phyloP scores from a whole-genome alignment of 2,888 invertebrate genomes.

The Onthophagus sagittarius region DNA sequence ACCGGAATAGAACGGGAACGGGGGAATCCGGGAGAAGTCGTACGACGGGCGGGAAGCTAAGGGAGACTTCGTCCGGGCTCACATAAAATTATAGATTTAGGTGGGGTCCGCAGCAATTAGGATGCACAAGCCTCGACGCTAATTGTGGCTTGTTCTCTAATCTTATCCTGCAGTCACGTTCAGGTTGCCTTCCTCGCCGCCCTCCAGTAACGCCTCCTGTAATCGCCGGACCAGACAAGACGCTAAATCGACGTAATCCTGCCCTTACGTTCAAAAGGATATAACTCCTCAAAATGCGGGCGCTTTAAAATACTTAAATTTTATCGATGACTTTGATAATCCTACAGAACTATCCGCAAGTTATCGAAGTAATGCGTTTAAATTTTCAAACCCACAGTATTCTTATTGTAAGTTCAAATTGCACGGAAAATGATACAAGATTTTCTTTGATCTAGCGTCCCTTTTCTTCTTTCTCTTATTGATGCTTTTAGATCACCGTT shows the following conservation, averaged over 20 bases:
- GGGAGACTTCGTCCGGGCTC: conserved; percentile 20
- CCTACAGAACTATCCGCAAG: too few species aligned
- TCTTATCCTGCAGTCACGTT: conserved; percentile 41
- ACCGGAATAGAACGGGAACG: background rate
- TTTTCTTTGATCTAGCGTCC: too few species aligned
- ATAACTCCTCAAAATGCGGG: too few species aligned
- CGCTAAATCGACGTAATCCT: conserved; percentile 25
- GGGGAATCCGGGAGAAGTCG: background rate
- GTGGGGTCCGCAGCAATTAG: conserved; percentile 37
- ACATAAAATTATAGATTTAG: conserved; percentile 44
- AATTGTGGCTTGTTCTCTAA: conserved; percentile 45
- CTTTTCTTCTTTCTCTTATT: background rate
- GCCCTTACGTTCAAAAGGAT: conserved; percentile 4
- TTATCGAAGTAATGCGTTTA: too few species aligned
- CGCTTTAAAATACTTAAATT: too few species aligned
- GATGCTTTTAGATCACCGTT: background rate
- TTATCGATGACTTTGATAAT: too few species aligned
- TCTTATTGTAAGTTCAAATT: too few species aligned
- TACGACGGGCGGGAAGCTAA: background rate
- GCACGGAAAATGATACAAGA: too few species aligned
- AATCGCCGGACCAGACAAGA: conserved; percentile 22
- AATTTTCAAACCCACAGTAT: too few species aligned
- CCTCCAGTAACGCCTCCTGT: conserved; percentile 14
- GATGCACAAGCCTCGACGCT: conserved; percentile 38
- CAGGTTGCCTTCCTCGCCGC: conserved; percentile 12